Evolutionary conservation across 2,888 invertebrate species (phyloP), one percentile per base, ranked within the genome.

Genomic region (Andrena minutula): DNA sequence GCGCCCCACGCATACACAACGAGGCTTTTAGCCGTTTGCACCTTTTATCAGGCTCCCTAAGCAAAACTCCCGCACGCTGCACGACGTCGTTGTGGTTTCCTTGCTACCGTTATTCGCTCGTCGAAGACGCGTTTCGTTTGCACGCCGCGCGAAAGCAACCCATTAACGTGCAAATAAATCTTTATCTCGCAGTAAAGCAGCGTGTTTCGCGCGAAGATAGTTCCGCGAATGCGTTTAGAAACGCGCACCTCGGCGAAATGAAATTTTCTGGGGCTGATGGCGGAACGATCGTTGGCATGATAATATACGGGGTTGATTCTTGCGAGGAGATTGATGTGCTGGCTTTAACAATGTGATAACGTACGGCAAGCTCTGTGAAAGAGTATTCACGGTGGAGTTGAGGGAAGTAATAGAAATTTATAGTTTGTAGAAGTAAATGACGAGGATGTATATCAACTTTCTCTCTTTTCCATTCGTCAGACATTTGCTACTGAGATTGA

Each of bases 1-100:
- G 61, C 41, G n/a, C 61, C 30, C 16, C 71, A 16, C 6, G 72
- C 60, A 58, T 56, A 58, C 58, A 12, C 10, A 51, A 68, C 53
- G 53, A 47, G 8, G n/a, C 64, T 26, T 7, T 20, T 20, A 47
- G 26, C 23, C 35, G 23, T 4, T 23, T 51, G 49, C 20, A 28
- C 23, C 41, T 70, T 65, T 70, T 70, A 65, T 51, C 28, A 1
- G 2, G 28, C 20, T 32, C 20, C n/a, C 35, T 16, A 56, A 30
- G 58, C 35, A 20, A 70, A 64, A 70, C 63, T 5, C 26, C 16
- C 35, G 28, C 28, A 16, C 47, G 8, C 2, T 23, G 16, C 30
- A 10, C 32, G 5, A n/a, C 47, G 12, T 28, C 41, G 51, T 26
- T 30, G 26, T 1, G 32, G 60, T 35, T 23, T 58, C 26, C 65